Evolutionary conservation across 1,140 invertebrate species (phyloP).

Genomic region (Trypoxylus dichotomus): DNA sequence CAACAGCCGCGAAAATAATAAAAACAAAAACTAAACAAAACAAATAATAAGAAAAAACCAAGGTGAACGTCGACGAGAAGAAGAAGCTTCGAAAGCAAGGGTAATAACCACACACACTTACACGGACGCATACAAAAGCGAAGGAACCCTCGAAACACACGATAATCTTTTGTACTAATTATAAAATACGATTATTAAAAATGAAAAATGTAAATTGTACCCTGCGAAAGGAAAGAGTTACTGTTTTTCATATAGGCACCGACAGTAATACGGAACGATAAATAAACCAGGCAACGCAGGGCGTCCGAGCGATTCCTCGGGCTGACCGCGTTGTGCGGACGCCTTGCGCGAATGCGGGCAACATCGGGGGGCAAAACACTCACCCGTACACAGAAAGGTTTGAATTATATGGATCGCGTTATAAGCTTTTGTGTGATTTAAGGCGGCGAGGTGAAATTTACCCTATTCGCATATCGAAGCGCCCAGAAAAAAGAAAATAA

Average conservation of each 20-base stretch:
- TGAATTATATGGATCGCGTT: neutral
- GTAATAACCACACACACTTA: neutral
- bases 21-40: neutral
- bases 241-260: constrained; percentile 32
- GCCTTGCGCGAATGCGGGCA: neutral
- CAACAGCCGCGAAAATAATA: neutral
- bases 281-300: constrained; percentile 29
- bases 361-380: neutral
- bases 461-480: neutral
- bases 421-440: constrained; percentile 3
- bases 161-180: constrained; percentile 29
- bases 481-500: neutral
- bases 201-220: constrained; percentile 31
- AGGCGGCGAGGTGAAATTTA: neutral
- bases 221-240: constrained; percentile 33
- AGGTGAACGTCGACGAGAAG: neutral
- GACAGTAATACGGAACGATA: constrained; percentile 35
- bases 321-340: neutral
- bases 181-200: constrained; percentile 34
- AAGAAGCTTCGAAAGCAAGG: too few species aligned
- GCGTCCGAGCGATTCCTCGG: neutral
- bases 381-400: neutral
- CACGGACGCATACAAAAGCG: too few species aligned
- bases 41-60: neutral
- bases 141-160: neutral